Percentiles rank a stretch among this genome's conserved stretches.
These are phyloP conservation scores for Andrena chrysosceles DNA, from an alignment of 2,888 invertebrate species.

Conservation along the genomic window DNA sequence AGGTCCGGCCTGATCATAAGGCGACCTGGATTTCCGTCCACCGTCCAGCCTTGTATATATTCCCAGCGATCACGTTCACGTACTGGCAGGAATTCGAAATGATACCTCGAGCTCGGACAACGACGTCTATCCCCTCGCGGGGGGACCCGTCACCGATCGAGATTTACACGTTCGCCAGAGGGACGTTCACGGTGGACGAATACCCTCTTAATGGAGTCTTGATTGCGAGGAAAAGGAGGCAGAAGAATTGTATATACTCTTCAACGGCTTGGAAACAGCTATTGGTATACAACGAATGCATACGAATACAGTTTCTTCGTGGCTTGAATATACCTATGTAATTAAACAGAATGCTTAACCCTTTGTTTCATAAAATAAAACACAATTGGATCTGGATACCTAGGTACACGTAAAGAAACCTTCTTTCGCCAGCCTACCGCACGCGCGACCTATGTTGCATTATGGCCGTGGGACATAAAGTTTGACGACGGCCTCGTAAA, in stretches of 20 bases:
- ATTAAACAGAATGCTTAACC: neutral
- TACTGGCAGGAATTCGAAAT: constrained; percentile 64
- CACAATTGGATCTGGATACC: neutral
- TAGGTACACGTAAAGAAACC: neutral
- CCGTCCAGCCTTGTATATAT: constrained; percentile 44
- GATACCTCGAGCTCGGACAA: constrained; percentile 31
- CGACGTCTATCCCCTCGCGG: neutral
- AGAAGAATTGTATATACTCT: neutral
- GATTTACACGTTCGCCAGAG: neutral
- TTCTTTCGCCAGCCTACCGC: too few species aligned
- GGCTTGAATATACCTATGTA: neutral
- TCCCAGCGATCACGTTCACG: constrained; percentile 52
- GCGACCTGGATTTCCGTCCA: constrained; percentile 66
- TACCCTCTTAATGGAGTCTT: neutral
- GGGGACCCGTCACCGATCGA: neutral
- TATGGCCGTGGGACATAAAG: constrained; percentile 38
- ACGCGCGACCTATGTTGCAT: neutral
- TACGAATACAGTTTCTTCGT: too few species aligned
- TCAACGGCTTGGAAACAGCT: neutral
- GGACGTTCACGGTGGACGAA: neutral
- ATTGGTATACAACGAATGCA: too few species aligned
- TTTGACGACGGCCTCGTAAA: constrained; percentile 54
- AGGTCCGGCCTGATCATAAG: constrained; percentile 57
- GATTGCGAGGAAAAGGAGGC: neutral
- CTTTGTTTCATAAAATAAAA: constrained; percentile 6